Evolutionary conservation across 1,140 invertebrate species (phyloP), one percentile per base, ranked within the genome.

Genomic region (Achatina immaculata): DNA sequence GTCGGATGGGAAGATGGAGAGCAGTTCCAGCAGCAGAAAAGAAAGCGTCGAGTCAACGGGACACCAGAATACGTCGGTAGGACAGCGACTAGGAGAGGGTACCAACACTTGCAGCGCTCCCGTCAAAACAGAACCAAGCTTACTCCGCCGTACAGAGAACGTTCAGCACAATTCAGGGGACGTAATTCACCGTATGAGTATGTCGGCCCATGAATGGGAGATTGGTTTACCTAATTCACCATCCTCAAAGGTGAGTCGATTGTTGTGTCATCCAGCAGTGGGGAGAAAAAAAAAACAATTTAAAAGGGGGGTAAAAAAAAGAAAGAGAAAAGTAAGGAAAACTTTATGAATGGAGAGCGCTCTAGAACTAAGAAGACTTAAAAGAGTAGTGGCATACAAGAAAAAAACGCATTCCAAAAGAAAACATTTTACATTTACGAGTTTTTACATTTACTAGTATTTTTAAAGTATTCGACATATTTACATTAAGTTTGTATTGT

Each of bases 21-120:
- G 58, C n/a, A 62, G 58, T 34, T 62, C 58, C 4, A 62, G 58
- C 58, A 62, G 58, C 58, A 62, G 58, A 62, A 62, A 62, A 16
- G 58, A 62, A 62, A 62, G 58, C 31, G 28, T 62, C 31, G 58
- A 62, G 3, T 62, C 58, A 34, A 62, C 58, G 31, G 58, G 31
- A 0, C 7, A 16, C 58, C 28, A 28, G 9, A 6, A 62, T 28
- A 6, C 16, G 21, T 28, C 28, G 2, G 28, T 2, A 62, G 58
- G 16, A 62, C 58, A 62, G 28, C 6, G 9, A 9, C 11, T 62
- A 3, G n/a, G n/a, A n/a, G n/a, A n/a, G n/a, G n/a, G n/a, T n/a
- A 28, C 28, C 31, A 28, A 62, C 58, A 31, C n/a, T 9, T 6
- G 16, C 16, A 31, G 28, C n/a, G 2, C n/a, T 34, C 28, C n/a